Evolutionary conservation across 2,888 invertebrate species (phyloP), one percentile per base, ranked within the genome.

Genomic region (Cephalotes varians): DNA sequence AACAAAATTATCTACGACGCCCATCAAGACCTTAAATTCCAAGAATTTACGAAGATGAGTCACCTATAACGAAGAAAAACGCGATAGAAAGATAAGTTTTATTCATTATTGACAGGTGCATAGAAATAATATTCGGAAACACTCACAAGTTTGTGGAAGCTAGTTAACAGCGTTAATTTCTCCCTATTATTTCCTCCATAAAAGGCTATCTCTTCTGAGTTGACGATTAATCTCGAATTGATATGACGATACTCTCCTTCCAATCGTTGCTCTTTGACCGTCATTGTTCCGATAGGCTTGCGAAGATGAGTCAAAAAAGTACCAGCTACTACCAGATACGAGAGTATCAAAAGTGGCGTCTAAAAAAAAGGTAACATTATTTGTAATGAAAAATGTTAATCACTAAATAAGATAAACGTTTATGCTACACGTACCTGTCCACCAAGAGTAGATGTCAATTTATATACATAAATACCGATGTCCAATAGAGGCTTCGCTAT

Each of bases 161-260:
- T 98, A 15, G 98, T 97, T 82, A 98, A 95, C 15, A 99, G 95
- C 0, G 98, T 99, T 60, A 97, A 95, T 94, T 98, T 98, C 94
- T 99, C 99, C 21, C 98, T 96, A 86, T 96, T 96, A 91, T 98
- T 98, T 87, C 98, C 98, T 95, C 97, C 96, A 91, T 97, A 97
- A 94, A 97, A 97, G 0, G 97, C 97, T 58, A 99, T 96, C 95
- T 99, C 99, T 95, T 99, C 99, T 0, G 99, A 98, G 95, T 99
- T 99, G 0, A 99, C 99, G 84, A 99, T 99, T 44, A 99, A 96
- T 72, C 99, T 96, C 2, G 99, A 98, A 95, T 99, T 99, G 47
- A 99, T 98, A 93, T 98, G 99, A 93, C 99, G 96, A 95, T 98
- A 99, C 95, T 99, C 99, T 76, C 99, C 99, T 95, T 99, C 99